These are phyloP conservation scores for Micromesistius poutassou DNA, from an alignment of 2,797 vertebrate species.

Conservation along the genomic window DNA sequence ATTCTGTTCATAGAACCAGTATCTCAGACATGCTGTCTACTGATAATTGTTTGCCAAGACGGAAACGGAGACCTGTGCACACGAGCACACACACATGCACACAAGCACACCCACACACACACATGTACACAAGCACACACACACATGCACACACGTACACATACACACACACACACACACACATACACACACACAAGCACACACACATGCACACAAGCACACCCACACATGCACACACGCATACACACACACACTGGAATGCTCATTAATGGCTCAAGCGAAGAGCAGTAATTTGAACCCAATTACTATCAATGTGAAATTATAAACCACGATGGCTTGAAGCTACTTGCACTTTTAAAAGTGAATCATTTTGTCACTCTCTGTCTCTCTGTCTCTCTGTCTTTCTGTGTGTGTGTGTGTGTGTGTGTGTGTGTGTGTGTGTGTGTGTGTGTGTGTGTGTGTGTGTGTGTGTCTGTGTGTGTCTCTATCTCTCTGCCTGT, in stretches of 20 bases:
- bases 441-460: background rate
- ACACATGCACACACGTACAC: too few relatives aligned
- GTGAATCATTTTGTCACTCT: background rate
- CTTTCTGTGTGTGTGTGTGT: background rate
- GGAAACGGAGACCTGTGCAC: background rate
- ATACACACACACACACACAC: too few relatives aligned
- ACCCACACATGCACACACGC: too few relatives aligned
- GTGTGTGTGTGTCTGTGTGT: background rate
- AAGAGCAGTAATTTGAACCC: conserved; percentile 20
- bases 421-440: background rate
- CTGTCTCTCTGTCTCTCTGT: background rate
- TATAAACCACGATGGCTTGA: background rate
- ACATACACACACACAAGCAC: too few relatives aligned
- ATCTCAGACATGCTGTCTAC: conserved; percentile 4
- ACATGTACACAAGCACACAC: too few relatives aligned
- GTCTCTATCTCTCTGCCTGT: background rate
- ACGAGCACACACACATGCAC: too few relatives aligned
- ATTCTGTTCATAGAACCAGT: conserved; percentile 2
- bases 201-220: too few relatives aligned
- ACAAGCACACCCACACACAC: too few relatives aligned
- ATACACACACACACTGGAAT: conserved; percentile 6
- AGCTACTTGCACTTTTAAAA: background rate
- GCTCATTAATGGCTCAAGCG: background rate
- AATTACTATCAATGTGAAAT: conserved; percentile 20
- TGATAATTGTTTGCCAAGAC: too few relatives aligned